Percentiles rank a stretch among this genome's conserved stretches.
These are phyloP conservation scores for Pseudochromis fuscus DNA, from an alignment of 2,797 vertebrate genomes.

Conservation along the genomic window DNA sequence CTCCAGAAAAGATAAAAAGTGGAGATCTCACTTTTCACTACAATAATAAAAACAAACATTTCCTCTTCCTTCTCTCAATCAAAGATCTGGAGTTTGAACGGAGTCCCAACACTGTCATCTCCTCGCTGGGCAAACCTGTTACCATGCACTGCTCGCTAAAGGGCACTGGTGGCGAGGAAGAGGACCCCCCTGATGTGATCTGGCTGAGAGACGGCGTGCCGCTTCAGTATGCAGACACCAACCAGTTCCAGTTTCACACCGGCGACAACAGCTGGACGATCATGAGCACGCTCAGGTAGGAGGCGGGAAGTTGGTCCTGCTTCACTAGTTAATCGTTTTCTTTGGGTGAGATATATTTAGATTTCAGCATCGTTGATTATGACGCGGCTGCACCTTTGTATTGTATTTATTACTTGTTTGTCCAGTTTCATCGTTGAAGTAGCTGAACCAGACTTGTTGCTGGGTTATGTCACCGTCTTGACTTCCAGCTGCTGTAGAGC, in stretches of 20 bases:
- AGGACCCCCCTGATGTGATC: constrained; percentile 85
- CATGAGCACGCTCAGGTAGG: constrained; percentile 88
- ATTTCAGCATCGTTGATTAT: background rate
- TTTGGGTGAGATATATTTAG: background rate
- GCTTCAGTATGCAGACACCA: constrained; percentile 84
- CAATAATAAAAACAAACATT: background rate
- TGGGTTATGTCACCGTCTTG: constrained; percentile 5
- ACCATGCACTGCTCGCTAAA: constrained; percentile 82
- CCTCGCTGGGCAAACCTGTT: constrained; percentile 87
- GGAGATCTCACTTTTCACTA: too few relatives aligned
- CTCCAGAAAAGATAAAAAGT: background rate
- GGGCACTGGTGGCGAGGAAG: constrained; percentile 67
- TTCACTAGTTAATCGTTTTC: background rate
- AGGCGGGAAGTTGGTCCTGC: background rate
- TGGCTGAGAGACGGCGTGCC: constrained; percentile 84
- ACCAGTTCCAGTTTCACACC: constrained; percentile 86
- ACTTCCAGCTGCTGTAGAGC: background rate
- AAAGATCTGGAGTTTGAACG: constrained; percentile 82
- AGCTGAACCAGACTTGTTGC: constrained; percentile 17
- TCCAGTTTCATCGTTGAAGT: constrained; percentile 17
- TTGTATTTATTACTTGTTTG: constrained; percentile 36
- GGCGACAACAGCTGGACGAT: constrained; percentile 85
- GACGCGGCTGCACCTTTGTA: constrained; percentile 13
- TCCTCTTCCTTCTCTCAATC: constrained; percentile 9
- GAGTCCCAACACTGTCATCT: constrained; percentile 84